Conservation (phyloP, 2,113 vertebrate genomes). For the Oryctolagus cuniculus region DNA sequence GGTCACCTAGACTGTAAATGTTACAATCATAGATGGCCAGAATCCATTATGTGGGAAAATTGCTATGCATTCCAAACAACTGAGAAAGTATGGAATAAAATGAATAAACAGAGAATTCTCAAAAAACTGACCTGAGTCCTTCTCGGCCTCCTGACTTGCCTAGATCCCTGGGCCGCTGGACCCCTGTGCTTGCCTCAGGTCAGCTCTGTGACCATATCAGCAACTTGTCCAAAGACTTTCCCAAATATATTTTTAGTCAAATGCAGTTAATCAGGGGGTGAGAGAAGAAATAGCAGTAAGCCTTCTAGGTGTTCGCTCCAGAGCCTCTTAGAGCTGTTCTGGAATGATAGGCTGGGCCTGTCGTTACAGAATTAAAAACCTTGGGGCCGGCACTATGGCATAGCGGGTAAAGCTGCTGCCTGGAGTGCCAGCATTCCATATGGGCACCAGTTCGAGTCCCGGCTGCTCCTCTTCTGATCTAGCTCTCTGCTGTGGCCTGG, state of each 20-base stretch:
- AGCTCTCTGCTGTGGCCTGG: too few species aligned
- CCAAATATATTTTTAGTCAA: background rate
- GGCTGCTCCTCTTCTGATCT: too few species aligned
- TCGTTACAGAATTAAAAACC: conserved; percentile 20
- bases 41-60: background rate
- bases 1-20: background rate
- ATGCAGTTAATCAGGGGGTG: background rate
- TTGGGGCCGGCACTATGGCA: too few species aligned
- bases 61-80: background rate
- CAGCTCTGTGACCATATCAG: background rate
- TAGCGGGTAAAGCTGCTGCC: too few species aligned
- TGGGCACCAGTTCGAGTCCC: too few species aligned
- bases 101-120: background rate
- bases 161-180: background rate
- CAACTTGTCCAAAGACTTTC: background rate
- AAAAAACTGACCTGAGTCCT: background rate
- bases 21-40: background rate
- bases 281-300: background rate
- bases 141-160: background rate
- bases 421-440: too few species aligned
- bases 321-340: conserved; percentile 11
- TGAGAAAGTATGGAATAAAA: background rate
- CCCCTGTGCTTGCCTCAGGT: background rate
- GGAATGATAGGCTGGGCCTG: background rate
- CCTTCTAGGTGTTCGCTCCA: background rate